Evolutionary conservation across 2,888 invertebrate species (phyloP).

Genomic region (Apotomis betuletana): DNA sequence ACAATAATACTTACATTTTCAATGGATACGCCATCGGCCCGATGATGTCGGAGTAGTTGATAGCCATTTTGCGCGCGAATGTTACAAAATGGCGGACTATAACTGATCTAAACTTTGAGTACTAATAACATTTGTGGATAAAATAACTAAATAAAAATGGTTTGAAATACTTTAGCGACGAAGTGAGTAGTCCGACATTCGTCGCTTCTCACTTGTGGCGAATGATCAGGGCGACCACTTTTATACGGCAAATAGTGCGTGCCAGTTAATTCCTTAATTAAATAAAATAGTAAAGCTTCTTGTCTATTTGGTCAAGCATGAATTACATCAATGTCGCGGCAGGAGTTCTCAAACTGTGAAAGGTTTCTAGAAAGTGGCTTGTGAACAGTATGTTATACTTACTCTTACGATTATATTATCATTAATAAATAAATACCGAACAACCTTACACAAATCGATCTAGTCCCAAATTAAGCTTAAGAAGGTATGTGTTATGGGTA

Average conservation of each 20-base stretch:
- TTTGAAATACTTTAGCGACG: conserved; percentile 61
- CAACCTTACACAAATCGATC: too few species aligned
- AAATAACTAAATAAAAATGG: conserved; percentile 46
- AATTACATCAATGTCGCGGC: conserved; percentile 60
- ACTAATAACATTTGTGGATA: conserved; percentile 57
- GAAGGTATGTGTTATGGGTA: too few species aligned
- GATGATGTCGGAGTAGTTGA: conserved; percentile 68
- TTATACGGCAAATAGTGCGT: conserved; percentile 78
- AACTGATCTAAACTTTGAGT: conserved; percentile 40
- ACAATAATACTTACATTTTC: conserved; percentile 69
- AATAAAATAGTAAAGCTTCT: conserved; percentile 81
- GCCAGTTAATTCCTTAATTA: conserved; percentile 82
- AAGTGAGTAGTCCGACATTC: conserved; percentile 83
- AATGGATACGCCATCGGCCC: conserved; percentile 75
- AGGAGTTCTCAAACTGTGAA: conserved; percentile 71
- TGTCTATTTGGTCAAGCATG: conserved; percentile 77
- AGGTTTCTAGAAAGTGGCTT: conserved; percentile 11
- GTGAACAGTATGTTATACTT: too few species aligned
- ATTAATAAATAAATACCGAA: too few species aligned
- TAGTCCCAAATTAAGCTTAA: too few species aligned
- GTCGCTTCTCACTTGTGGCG: conserved; percentile 82
- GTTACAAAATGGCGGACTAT: conserved; percentile 62
- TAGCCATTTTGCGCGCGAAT: conserved; percentile 69
- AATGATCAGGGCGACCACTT: conserved; percentile 53
- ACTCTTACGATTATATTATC: too few species aligned